These are phyloP conservation scores for Habroteleia sp. DNA, from an alignment of 2,888 invertebrate genomes.

Conservation along the genomic window DNA sequence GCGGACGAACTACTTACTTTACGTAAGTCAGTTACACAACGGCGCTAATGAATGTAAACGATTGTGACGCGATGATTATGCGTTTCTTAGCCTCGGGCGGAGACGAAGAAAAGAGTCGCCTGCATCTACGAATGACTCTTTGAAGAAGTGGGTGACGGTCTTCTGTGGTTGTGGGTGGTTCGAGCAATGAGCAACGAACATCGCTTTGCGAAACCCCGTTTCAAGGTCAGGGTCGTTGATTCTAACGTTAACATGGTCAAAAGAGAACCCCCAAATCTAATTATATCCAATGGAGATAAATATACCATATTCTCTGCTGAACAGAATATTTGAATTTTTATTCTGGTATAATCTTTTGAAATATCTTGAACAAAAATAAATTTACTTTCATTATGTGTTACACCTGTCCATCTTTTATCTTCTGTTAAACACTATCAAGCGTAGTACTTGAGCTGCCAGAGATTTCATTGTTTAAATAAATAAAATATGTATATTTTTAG, in stretches of 20 bases:
- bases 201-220: slow-evolving; percentile 23
- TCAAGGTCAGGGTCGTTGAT: slow-evolving; percentile 39
- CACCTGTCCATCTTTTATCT: no score
- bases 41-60: slow-evolving; percentile 50
- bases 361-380: no score
- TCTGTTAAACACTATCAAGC: no score
- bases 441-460: no score
- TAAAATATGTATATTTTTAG: no score
- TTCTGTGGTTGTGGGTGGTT: slow-evolving; percentile 47
- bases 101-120: slow-evolving; percentile 37
- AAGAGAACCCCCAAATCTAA: neutral
- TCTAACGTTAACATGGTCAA: neutral
- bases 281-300: no score
- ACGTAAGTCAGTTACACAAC: slow-evolving; percentile 43
- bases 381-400: no score
- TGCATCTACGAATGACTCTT: slow-evolving; percentile 45
- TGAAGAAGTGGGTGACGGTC: slow-evolving; percentile 51
- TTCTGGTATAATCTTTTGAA: no score
- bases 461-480: no score
- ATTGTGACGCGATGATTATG: slow-evolving; percentile 59
- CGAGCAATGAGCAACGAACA: slow-evolving; percentile 14
- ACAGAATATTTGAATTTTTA: no score
- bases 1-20: slow-evolving; percentile 31
- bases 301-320: no score
- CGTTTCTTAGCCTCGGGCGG: slow-evolving; percentile 50